Evolutionary conservation across 2,888 invertebrate genomes (phyloP).

Genomic region (Lamellibrachia satsuma): DNA sequence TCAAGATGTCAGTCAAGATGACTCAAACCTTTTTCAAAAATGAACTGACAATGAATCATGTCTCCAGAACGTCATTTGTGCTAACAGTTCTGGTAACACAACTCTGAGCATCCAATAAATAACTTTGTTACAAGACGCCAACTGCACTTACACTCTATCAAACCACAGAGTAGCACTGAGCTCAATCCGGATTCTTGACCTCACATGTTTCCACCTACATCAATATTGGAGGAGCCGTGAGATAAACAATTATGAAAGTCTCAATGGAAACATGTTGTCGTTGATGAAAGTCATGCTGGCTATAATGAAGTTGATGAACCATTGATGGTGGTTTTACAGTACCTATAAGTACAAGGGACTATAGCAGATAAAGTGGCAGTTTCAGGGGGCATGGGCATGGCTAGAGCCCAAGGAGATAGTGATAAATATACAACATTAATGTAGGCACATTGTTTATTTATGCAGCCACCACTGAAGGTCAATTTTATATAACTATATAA

Average conservation of each 20-base stretch:
- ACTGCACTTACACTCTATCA: neutral
- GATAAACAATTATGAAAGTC: neutral
- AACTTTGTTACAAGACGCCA: neutral
- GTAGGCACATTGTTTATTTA: neutral
- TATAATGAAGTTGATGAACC: neutral
- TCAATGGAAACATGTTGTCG: neutral
- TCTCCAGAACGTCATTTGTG: neutral
- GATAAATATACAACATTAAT: neutral
- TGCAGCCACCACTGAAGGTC: neutral
- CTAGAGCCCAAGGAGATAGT: no score
- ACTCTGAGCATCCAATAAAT: neutral
- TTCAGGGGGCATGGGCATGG: no score
- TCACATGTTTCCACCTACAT: neutral
- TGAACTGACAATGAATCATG: neutral
- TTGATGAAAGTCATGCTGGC: neutral
- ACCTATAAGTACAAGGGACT: neutral
- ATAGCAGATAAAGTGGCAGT: no score
- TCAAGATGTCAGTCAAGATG: neutral
- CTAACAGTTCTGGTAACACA: neutral
- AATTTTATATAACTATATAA: neutral
- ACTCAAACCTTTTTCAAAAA: neutral
- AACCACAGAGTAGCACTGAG: neutral
- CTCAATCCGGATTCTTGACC: neutral
- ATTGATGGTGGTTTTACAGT: neutral
- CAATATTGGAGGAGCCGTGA: neutral